phyloP scores from a whole-genome alignment of 2,113 vertebrate genomes.

The Spea multiplicata region DNA sequence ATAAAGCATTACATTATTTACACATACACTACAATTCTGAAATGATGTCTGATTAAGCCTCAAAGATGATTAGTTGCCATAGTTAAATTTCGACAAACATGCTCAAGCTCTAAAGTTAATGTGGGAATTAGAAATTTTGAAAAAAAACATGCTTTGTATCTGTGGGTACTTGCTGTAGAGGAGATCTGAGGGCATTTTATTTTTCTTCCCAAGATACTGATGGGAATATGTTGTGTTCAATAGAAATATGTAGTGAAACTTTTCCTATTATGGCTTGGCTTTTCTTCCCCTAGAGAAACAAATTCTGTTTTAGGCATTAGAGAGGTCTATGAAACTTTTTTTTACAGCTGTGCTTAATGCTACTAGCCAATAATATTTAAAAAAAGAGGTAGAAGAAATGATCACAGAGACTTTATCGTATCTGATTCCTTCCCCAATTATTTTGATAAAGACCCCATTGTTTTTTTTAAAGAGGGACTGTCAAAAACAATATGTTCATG shows the following conservation, averaged over 20 bases:
- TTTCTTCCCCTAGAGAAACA: constrained; percentile 24
- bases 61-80: neutral
- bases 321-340: constrained; percentile 3
- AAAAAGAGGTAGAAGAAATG: neutral
- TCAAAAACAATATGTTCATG: too few species aligned
- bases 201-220: constrained; percentile 31
- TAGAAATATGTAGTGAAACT: constrained; percentile 19
- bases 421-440: too few species aligned
- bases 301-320: constrained; percentile 42
- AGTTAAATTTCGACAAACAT: constrained; percentile 14
- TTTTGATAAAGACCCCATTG: too few species aligned
- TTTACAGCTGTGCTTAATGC: constrained; percentile 7
- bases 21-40: neutral
- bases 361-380: constrained; percentile 6
- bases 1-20: neutral
- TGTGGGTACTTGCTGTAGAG: constrained; percentile 38
- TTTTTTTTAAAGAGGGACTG: too few species aligned
- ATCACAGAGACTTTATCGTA: neutral
- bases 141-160: constrained; percentile 26
- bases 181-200: constrained; percentile 26
- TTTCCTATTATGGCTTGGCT: constrained; percentile 41
- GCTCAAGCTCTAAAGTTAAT: constrained; percentile 23
- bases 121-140: constrained; percentile 29
- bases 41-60: constrained; percentile 19
- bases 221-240: constrained; percentile 31